These are phyloP conservation scores for Hydra vulgaris DNA, from an alignment of 30 jellyfish, hydroid and myxozoan genomes.

Conservation along the genomic window DNA sequence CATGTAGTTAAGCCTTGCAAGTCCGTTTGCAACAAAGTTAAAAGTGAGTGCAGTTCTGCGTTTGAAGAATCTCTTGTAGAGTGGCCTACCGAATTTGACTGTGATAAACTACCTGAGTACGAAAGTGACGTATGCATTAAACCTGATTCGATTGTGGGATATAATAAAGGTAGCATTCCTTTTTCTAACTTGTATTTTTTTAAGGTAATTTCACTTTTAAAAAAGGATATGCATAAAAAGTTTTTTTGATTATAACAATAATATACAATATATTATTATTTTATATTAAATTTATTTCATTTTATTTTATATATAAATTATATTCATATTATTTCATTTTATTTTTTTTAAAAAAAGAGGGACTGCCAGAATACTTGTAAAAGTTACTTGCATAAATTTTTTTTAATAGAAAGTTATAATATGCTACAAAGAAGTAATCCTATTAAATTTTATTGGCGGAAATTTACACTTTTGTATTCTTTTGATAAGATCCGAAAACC, in stretches of 20 bases:
- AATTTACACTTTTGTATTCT: not conserved
- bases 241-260: not conserved
- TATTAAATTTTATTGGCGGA: not conserved
- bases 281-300: too few relatives aligned
- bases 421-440: not conserved
- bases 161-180: not conserved
- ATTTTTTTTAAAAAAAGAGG: too few relatives aligned
- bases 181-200: too few relatives aligned
- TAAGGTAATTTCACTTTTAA: not conserved
- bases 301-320: too few relatives aligned
- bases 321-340: too few relatives aligned
- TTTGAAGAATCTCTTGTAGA: constrained; percentile 37
- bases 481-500: not conserved
- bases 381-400: not conserved
- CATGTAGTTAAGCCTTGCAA: constrained; percentile 74
- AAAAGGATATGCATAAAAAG: not conserved
- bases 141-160: constrained; percentile 72
- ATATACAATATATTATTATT: too few relatives aligned
- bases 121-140: constrained; percentile 77
- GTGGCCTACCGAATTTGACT: constrained; percentile 89
- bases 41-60: constrained; percentile 44
- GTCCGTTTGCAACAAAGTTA: constrained; percentile 70
- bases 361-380: too few relatives aligned
- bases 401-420: not conserved
- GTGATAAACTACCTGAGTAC: constrained; percentile 70